Conservation (phyloP, 2,113 vertebrate species). For the Chroicocephalus ridibundus region DNA sequence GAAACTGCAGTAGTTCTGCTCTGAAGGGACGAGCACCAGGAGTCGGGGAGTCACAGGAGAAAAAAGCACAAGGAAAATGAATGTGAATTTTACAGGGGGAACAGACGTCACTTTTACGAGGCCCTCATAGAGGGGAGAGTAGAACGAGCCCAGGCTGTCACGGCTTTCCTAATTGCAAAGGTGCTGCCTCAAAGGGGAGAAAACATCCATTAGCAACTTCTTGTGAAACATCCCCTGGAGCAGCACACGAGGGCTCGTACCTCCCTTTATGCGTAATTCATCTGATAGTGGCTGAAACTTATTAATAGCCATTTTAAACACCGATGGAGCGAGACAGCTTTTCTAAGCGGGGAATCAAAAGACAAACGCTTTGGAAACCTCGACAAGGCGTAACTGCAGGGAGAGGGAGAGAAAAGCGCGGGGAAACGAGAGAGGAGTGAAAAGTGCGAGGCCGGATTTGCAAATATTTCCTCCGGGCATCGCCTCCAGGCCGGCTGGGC, state of each 20-base stretch:
- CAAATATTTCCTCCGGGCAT: background rate
- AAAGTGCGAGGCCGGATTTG: background rate
- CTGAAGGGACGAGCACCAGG: background rate
- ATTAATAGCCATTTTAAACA: background rate
- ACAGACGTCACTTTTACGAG: background rate
- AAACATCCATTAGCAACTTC: background rate
- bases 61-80: background rate
- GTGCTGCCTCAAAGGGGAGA: background rate
- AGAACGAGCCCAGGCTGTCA: background rate
- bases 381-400: background rate
- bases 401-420: background rate
- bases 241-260: background rate
- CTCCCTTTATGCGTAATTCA: accelerated
- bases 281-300: background rate
- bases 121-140: background rate
- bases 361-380: background rate
- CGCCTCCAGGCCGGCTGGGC: background rate
- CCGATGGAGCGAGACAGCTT: accelerated
- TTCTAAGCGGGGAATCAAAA: background rate
- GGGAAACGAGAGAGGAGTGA: too few relatives aligned
- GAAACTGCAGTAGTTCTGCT: accelerated
- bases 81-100: background rate
- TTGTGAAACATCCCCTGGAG: background rate
- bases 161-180: background rate
- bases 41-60: background rate